Base-by-base conservation (phyloP, 2,797 vertebrate species). In the Eutrigla gurnardus region DNA sequence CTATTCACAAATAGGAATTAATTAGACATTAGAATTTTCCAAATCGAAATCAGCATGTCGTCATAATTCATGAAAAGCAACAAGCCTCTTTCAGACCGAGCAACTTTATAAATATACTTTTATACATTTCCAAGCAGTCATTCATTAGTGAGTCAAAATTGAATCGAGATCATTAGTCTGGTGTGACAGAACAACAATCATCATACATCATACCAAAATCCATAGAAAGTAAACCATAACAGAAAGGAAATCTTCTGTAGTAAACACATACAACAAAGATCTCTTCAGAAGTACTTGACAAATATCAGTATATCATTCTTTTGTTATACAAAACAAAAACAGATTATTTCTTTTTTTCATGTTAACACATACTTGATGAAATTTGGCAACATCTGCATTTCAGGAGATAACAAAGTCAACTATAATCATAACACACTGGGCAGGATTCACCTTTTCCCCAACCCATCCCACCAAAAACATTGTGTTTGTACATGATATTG, bases 1-100 rank as follows among this genome's bases (percentile, higher is more conserved):
- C 76, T 91, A 92, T 93, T 91, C 88, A 92, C 92, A 93, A 90
- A 90, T 84, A 88, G 78, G 81, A 91, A 90, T 90, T 87, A 83
- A 86, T 85, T 81, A 83, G 81, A 90, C 88, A 77, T 82, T 72
- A 75, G 77, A 76, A 81, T 86, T 85, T 77, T 83, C 42, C 42
- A 85, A 91, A 89, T 84, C 61, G 91, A 92, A 91, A 82, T 84
- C 74, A 75, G 65, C 67, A 89, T 86, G 72, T 91, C 70, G 65
- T 82, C 70, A 75, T 83, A 85, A 90, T 83, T 83, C 71, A 89
- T 83, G 73, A 87, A 86, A 89, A 83, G 82, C 70, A 84, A 86
- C 77, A 72, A 85, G 80, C 84, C 59, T 81, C 47, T 67, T 82
- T 80, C 67, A 83, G 79, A 85, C 77, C 80, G 85, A 85, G 85